Evolutionary conservation across 2,113 vertebrate genomes (phyloP).

Genomic region (Silurus glanis): DNA sequence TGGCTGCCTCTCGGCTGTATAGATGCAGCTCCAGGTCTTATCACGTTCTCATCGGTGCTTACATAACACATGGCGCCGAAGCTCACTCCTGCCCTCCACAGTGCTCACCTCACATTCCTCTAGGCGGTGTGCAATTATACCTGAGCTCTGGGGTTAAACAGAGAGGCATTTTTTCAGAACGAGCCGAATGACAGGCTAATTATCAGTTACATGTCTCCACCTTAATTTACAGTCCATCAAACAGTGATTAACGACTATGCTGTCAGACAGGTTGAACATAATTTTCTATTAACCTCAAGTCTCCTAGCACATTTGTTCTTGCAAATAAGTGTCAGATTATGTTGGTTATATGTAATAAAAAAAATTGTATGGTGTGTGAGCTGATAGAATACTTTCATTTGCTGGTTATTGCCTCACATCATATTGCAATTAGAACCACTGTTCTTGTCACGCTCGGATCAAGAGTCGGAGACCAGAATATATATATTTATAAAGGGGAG

Average conservation of each 20-base stretch:
- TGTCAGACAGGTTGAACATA: slow-evolving; percentile 18
- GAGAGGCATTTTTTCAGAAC: slow-evolving; percentile 38
- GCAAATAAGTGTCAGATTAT: neutral
- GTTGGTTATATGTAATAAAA: neutral
- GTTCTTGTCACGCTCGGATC: no score
- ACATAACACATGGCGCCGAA: slow-evolving; percentile 78
- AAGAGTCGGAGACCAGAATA: no score
- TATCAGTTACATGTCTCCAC: slow-evolving; percentile 38
- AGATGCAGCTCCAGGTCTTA: slow-evolving; percentile 47
- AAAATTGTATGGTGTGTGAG: neutral
- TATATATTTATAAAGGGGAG: no score
- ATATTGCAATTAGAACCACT: neutral
- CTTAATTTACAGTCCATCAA: slow-evolving; percentile 43
- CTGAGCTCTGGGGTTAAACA: slow-evolving; percentile 48
- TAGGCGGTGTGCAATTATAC: slow-evolving; percentile 75
- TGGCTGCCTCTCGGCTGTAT: slow-evolving; percentile 35
- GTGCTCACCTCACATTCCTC: slow-evolving; percentile 69
- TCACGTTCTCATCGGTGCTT: slow-evolving; percentile 72
- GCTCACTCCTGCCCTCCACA: slow-evolving; percentile 70
- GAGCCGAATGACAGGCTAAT: slow-evolving; percentile 31
- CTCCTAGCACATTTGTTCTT: neutral
- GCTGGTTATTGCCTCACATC: neutral
- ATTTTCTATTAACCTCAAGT: neutral
- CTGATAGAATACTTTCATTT: neutral
- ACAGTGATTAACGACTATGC: slow-evolving; percentile 33